Base-by-base conservation (phyloP, 1,140 invertebrate genomes). In the Xylocopa sonorina region DNA sequence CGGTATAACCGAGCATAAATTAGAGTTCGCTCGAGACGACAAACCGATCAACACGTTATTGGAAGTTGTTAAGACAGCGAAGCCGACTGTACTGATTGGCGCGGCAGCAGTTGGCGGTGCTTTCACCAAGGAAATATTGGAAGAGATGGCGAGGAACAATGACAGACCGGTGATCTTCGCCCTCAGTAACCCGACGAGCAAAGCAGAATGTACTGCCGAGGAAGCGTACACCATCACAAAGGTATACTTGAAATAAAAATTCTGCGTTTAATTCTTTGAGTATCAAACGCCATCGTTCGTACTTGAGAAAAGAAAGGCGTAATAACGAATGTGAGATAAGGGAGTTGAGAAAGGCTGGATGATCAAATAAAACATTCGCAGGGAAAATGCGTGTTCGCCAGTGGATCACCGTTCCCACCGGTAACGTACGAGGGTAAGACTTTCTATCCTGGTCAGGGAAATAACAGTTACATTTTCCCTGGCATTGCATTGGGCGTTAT, bases 141-240 rank as follows among this genome's bases (percentile, higher is more conserved):
- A 95, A 79, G 94, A 95, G 84, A 99, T 99, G 98, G 97, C 94
- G 5, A 93, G 93, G 27, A 94, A 95, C 87, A 97, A 97, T 88
- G 93, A 95, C 21, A 93, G 93, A 46, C 98, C 98, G 0, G 95
- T 99, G 51, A 98, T 99, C 77, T 99, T 99, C 92, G 98, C 98
- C 21, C 93, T 99, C 2, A 99, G 98, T 87, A 99, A 99, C 94
- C 98, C 98, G 55, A 99, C 98, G 16, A 96, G 95, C 90, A 98
- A 99, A 93, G 98, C 98, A 5, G 98, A 99, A 92, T 99, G 98
- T 89, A 99, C 98, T n/a, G 98, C 98, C 27, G 97, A 98, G 91
- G 94, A 98, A 88, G 98, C 98, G 3, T 99, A 99, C 89, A 95
- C 91, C 51, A 91, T 96, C 86, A 98, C 98, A 2, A 94, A 98